Conservation (phyloP, 1,140 invertebrate genomes). For the Cataglyphis hispanica region DNA sequence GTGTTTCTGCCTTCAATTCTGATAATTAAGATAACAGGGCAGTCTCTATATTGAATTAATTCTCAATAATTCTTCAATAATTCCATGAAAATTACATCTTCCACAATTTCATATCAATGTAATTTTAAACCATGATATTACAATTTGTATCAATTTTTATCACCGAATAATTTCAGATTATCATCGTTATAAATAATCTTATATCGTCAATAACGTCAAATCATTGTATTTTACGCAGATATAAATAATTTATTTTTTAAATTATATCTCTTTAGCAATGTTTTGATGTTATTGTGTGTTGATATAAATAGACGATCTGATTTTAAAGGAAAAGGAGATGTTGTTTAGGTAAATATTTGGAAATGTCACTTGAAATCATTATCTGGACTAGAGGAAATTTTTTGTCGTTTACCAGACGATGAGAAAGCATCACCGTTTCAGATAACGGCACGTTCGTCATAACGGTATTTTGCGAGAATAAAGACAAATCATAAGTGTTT, state of each 20-base stretch:
- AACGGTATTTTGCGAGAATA: conserved; percentile 42
- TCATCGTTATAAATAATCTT: background rate
- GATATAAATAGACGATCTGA: background rate
- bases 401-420: conserved; percentile 43
- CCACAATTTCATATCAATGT: background rate
- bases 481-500: conserved; percentile 21
- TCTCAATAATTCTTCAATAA: conserved; percentile 22
- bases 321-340: conserved; percentile 44
- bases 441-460: conserved; percentile 42
- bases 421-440: conserved; percentile 11
- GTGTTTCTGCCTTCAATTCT: background rate
- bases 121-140: background rate
- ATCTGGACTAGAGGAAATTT: conserved; percentile 44
- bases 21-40: conserved; percentile 21
- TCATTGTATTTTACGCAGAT: background rate
- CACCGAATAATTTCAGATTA: background rate
- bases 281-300: background rate
- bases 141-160: background rate
- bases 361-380: conserved; percentile 43
- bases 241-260: background rate
- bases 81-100: conserved; percentile 21
- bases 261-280: background rate
- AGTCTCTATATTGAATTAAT: conserved; percentile 21
- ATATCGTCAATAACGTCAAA: background rate
- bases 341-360: conserved; percentile 65